Evolutionary conservation across 30 jellyfish, hydroid and myxozoan genomes (phyloP).

Genomic region (Hydractinia symbiolongicarpus): DNA sequence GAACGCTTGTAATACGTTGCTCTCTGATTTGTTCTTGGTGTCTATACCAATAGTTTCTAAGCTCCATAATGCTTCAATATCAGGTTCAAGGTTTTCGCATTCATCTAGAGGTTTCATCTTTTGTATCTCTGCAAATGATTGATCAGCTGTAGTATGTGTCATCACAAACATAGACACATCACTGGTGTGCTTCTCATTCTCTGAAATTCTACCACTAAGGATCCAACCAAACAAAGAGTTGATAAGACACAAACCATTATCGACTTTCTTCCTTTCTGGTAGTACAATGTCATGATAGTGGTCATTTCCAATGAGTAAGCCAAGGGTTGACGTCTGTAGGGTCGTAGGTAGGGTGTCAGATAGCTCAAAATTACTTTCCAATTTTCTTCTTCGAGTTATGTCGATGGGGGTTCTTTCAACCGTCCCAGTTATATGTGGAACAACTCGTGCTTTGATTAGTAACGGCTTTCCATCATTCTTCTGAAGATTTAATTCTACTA

Average conservation of each 20-base stretch:
- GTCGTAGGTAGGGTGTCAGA: conserved; percentile 37
- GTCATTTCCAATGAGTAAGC: conserved; percentile 36
- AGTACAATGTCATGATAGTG: conserved; percentile 19
- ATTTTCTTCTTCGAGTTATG: not conserved
- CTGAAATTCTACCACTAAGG: conserved; percentile 9
- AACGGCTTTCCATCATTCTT: too few species aligned
- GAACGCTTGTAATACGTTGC: conserved; percentile 4
- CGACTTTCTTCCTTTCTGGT: too few species aligned
- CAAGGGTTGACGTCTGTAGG: conserved; percentile 28
- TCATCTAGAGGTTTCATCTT: conserved; percentile 5
- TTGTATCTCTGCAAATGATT: too few species aligned
- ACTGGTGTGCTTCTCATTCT: too few species aligned
- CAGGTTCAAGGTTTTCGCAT: conserved; percentile 6
- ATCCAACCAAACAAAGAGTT: conserved; percentile 27
- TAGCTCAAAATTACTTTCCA: not conserved
- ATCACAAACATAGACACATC: too few species aligned
- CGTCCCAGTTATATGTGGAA: too few species aligned
- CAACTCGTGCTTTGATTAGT: too few species aligned
- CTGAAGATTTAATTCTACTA: too few species aligned
- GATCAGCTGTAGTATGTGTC: too few species aligned
- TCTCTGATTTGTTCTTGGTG: conserved; percentile 1
- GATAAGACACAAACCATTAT: conserved; percentile 15
- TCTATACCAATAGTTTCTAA: not conserved
- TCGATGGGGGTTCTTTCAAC: conserved; percentile 25
- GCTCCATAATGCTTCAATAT: conserved; percentile 4